Evolutionary conservation across 2,113 vertebrate species (phyloP), one percentile per base, ranked within the genome.

Genomic region (Tetraodon nigroviridis): DNA sequence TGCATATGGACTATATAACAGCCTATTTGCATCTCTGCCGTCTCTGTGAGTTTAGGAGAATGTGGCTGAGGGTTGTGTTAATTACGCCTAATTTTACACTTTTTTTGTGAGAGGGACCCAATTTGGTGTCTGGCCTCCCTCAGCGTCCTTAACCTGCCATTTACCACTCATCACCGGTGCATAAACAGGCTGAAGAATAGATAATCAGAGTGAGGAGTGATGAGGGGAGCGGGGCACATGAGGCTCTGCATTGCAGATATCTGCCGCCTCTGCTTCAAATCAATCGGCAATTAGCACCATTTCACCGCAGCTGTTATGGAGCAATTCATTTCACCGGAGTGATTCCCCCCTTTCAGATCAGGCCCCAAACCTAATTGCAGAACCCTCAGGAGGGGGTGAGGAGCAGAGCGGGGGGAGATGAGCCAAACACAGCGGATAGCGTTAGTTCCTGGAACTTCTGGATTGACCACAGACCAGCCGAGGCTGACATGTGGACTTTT

Each of bases 201-300:
- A 79, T 87, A 86, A 89, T 89, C 85, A 88, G 84, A 79, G 78
- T 76, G 75, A 58, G 84, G 67, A 84, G 78, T 78, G 73, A 79
- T 81, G 82, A 80, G 74, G 71, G 61, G 76, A 76, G 71, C 67
- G 60, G 63, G 61, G 84, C 84, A 82, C 83, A 87, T 85, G 83
- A 60, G 80, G 54, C 86, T 77, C 83, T 76, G 75, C 84, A 78
- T 71, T 79, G 85, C 78, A 79, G 73, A 86, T 81, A 84, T 82
- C 75, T 72, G 79, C 83, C 78, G 76, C 87, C 75, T 87, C 84
- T 82, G 80, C 81, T 85, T 82, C 81, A 60, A 87, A 88, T 87
- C 88, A 88, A 88, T 88, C 83, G 85, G 78, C 71, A 90, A 86
- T 92, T 90, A 92, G 76, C 73, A 74, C 66, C 76, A 83, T 90